phyloP scores from a whole-genome alignment of 1,140 invertebrate species.

The Paralvinella palmiformis region DNA sequence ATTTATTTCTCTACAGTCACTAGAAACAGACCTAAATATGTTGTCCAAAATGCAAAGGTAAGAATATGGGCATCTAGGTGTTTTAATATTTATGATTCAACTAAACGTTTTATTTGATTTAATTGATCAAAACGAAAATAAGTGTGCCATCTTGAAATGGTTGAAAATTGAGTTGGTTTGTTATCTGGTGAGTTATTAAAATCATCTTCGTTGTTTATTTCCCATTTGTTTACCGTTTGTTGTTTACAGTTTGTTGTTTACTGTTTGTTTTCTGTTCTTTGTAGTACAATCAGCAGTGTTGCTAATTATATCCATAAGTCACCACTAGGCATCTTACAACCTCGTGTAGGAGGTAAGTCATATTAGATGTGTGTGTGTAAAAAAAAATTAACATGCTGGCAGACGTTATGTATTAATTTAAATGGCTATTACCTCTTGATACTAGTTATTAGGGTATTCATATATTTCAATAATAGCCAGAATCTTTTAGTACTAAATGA shows the following conservation, averaged over 20 bases:
- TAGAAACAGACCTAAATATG: conserved; percentile 84
- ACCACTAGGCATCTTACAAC: conserved; percentile 66
- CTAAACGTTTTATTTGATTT: neutral
- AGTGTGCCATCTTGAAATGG: neutral
- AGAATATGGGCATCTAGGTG: neutral
- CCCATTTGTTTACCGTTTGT: neutral
- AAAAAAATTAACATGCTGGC: neutral
- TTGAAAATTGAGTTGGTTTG: neutral
- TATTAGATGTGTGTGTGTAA: neutral
- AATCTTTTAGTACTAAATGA: no score
- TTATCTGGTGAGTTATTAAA: neutral
- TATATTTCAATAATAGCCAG: no score
- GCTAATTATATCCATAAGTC: conserved; percentile 83
- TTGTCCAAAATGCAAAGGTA: conserved; percentile 74
- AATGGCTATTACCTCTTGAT: no score
- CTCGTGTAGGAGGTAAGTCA: conserved; percentile 52
- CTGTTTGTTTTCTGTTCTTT: conserved; percentile 28
- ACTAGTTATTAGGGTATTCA: no score
- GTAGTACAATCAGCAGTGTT: conserved; percentile 65
- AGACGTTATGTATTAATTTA: no score
- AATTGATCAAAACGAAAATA: neutral
- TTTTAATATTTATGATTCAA: neutral
- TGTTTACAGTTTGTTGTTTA: neutral
- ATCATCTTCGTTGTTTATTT: neutral
- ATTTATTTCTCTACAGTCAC: conserved; percentile 80